These are phyloP conservation scores for Cydia pomonella DNA, from an alignment of 1,140 invertebrate species.

Conservation along the genomic window DNA sequence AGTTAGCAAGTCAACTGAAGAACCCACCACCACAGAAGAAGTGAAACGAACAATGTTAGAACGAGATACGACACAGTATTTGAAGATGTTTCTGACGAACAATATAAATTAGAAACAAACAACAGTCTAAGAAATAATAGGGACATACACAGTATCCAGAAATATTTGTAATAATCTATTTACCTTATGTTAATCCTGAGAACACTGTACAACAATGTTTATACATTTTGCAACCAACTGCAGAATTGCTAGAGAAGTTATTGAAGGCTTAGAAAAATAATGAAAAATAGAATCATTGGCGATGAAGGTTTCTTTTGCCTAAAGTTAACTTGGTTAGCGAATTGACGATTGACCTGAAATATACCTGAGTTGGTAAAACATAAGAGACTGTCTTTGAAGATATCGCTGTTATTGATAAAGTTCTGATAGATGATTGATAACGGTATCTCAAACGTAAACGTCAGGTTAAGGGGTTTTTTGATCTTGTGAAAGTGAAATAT, in stretches of 20 bases:
- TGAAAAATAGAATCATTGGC: no score
- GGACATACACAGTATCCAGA: not conserved
- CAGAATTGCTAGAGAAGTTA: no score
- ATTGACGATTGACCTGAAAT: not conserved
- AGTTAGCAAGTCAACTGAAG: not conserved
- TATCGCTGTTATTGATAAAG: constrained; percentile 13
- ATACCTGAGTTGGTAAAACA: not conserved
- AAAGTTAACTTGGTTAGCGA: not conserved
- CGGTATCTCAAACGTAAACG: not conserved
- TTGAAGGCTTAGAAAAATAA: no score
- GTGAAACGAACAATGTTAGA: constrained; percentile 8
- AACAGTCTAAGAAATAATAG: not conserved
- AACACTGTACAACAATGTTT: not conserved
- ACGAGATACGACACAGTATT: not conserved
- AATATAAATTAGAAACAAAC: not conserved
- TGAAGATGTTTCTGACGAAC: not conserved
- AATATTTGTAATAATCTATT: not conserved
- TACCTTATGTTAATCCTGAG: constrained; percentile 10
- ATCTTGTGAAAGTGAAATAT: not conserved
- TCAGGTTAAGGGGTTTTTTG: not conserved
- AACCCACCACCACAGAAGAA: not conserved
- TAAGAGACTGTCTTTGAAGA: constrained; percentile 21
- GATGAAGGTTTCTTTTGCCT: not conserved
- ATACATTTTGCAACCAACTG: no score
- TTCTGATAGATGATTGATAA: not conserved